Evolutionary conservation across 2,113 vertebrate species (phyloP), one percentile per base, ranked within the genome.

Genomic region (Malurus melanocephalus): DNA sequence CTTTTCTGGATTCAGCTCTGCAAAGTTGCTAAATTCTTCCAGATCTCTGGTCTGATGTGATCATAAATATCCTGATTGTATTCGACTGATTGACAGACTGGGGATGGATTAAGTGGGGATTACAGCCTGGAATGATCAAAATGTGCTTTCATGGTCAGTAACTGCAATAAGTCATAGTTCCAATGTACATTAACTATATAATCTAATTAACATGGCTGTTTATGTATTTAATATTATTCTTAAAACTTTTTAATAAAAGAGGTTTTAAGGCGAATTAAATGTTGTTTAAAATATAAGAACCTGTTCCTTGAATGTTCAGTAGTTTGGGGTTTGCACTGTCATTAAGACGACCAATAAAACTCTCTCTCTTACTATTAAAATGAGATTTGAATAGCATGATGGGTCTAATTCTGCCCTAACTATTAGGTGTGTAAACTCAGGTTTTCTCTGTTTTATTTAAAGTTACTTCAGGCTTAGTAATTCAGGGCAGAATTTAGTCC

Each of bases 51-150:
- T 93, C 94, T 95, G 93, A 95, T 95, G 94, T 68, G 95, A 96
- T 96, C 96, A 95, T 96, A 97, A 97, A 97, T 97, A 96, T 97
- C 94, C 80, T 94, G 95, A 96, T 96, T 96, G 95, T 97, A 96
- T 95, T 96, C 93, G 74, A 92, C 91, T 97, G 97, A 97, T 95
- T 97, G 96, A 96, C 96, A 96, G 96, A 91, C 79, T 85, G 92
- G 95, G 94, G 74, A 93, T 91, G 96, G 97, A 96, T 97, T 97
- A 96, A 95, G 93, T 75, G 85, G 85, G 95, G 96, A 97, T 97
- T 97, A 96, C 90, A 93, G 93, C 66, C 92, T 89, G 93, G 93
- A 97, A 96, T 95, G 95, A 95, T 96, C 94, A 95, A 94, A 95
- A 97, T 95, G 94, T 89, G 92, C 93, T 97, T 96, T 94, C 96